Base-by-base conservation (phyloP, 1,140 invertebrate genomes). In the Leptinotarsa texana region DNA sequence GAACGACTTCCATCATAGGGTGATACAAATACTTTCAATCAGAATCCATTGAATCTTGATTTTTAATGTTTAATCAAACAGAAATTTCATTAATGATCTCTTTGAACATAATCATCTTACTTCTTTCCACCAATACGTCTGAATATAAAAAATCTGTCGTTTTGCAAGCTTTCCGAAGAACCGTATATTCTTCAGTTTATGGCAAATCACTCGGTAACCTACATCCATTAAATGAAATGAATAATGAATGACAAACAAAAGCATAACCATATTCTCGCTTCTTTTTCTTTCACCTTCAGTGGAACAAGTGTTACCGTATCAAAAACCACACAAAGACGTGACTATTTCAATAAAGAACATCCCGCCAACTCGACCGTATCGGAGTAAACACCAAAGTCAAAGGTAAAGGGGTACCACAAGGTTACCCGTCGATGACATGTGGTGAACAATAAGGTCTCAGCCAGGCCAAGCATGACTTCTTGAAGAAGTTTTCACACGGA, bases 371-470 rank as follows among this genome's bases (percentile, higher is more conserved):
- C 65, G 65, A 67, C 17, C 42, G 11, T 27, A 27, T n/a, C 65
- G 17, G 11, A 67, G 65, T 67, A 67, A 67, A 67, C 42, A 67
- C 42, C n/a, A 17, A 11, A 27, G 65, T 24, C 65, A 27, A 67
- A 67, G 65, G 65, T 67, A 67, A 67, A 42, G 22, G 42, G 27
- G 65, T 67, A 67, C 65, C 65, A 67, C 65, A 67, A 67, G 65
- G 65, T 67, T 67, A 42, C 22, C 65, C 24, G 65, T 57, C 17
- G 65, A 42, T 67, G 65, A 67, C 65, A 67, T 67, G 42, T 67
- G 65, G 21, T 67, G 24, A 67, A 67, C 65, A 67, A 67, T 67
- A 42, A 67, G 42, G 65, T 67, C 65, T 33, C 42, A 42, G 65
- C 24, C 42, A 24, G 65, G 65, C 42, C 24, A 67, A 67, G 24